Conservation (phyloP, 2,113 vertebrate genomes). For the Ifrita kowaldi region DNA sequence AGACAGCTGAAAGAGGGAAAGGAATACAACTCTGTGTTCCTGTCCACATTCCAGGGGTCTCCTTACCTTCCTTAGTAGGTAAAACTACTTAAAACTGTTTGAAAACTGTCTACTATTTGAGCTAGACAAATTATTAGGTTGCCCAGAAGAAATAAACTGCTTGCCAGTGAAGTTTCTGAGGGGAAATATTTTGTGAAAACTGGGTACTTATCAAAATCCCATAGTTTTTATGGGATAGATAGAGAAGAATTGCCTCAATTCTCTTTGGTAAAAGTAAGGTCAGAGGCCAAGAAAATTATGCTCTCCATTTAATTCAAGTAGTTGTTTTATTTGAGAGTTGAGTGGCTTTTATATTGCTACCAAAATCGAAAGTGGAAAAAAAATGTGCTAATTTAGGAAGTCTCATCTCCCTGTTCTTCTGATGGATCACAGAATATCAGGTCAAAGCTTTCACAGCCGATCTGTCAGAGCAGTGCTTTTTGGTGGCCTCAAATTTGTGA, state of each 20-base stretch:
- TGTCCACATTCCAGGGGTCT: rapidly evolving
- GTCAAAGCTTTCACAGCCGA: background rate
- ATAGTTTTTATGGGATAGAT: background rate
- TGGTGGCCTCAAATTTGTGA: background rate
- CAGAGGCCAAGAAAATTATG: background rate
- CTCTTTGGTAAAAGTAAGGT: background rate
- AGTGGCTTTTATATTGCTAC: background rate
- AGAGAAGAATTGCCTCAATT: background rate
- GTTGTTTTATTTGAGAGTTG: background rate
- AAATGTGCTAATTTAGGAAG: background rate
- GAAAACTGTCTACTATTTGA: background rate
- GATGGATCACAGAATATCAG: background rate
- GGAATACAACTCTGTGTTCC: background rate
- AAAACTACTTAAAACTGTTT: background rate
- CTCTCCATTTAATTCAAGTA: background rate
- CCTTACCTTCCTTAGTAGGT: background rate
- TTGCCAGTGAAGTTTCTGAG: background rate
- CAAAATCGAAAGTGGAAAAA: background rate
- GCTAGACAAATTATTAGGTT: background rate
- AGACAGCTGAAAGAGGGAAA: background rate
- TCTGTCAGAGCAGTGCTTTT: background rate
- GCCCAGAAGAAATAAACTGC: background rate
- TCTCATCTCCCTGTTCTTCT: background rate
- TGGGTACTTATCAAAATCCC: background rate
- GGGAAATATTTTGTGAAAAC: background rate